Evolutionary conservation across 2,113 vertebrate species (phyloP), one percentile per base, ranked within the genome.

Genomic region (Lophura nycthemera): DNA sequence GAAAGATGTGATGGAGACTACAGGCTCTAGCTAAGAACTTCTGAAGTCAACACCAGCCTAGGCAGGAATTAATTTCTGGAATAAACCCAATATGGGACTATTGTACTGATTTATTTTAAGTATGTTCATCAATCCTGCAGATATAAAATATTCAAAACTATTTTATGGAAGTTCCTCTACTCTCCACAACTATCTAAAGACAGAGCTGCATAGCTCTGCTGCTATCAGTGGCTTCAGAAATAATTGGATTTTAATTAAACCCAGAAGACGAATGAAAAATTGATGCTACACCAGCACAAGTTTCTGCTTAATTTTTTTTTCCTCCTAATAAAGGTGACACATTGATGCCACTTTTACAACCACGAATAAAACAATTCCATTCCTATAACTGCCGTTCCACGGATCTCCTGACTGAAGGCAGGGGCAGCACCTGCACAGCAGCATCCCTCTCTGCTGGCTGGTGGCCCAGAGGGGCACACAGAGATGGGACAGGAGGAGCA

Each of bases 231-330:
- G 6, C 9, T 61, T 83, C 71, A 11, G 54, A 88, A 77, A 14
- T 59, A 77, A 59, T n/a, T 60, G 38, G 13, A n/a, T 42, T 34
- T 16, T 60, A 85, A 42, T 56, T 65, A 85, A 91, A 70, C 7
- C 8, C 56, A 60, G 45, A 34, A 63, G 8, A 93, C 5, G 34
- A 76, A 89, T 6, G n/a, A 85, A 92, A 94, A 93, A 69, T 13
- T 65, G 6, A 72, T 21, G 19, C 24, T 38, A 63, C 9, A 70
- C 9, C 25, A 85, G 48, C 45, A 63, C 6, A 75, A 50, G 2
- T 14, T 83, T 69, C 34, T 74, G 7, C 30, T 59, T 50, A 10
- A 83, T 11, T 21, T 10, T 54, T 15, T 5, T 5, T 1, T 2
- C 1, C 13, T 18, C 4, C 11, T 2, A n/a, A 3, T 38, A 27